Conservation (phyloP, 2,113 vertebrate species). For the Cyprinodon tularosa region DNA sequence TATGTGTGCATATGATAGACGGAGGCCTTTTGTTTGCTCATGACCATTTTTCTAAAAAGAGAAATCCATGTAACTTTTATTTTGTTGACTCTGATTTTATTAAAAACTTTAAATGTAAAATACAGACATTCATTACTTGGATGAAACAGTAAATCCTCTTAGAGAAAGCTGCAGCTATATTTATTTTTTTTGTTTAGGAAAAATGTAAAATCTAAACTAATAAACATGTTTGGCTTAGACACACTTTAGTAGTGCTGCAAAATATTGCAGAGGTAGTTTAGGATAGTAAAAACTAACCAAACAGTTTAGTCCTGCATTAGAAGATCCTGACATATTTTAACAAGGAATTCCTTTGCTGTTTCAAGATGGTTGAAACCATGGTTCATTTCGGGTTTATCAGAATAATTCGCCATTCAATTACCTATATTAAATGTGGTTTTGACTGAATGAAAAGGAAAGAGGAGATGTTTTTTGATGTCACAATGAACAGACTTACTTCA, state of each 20-base stretch:
- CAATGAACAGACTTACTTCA: slow-evolving; percentile 87
- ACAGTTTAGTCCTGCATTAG: too few relatives aligned
- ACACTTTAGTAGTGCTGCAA: too few relatives aligned
- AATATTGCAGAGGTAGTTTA: too few relatives aligned
- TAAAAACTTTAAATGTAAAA: background rate
- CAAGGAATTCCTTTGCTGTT: too few relatives aligned
- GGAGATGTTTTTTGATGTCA: background rate
- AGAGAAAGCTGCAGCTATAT: too few relatives aligned
- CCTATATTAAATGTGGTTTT: background rate
- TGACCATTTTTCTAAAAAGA: background rate
- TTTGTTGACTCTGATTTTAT: background rate
- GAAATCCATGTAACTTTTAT: background rate
- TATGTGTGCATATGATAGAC: too few relatives aligned
- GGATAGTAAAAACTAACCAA: too few relatives aligned
- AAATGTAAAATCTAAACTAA: too few relatives aligned
- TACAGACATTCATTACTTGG: background rate
- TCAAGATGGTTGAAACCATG: too few relatives aligned
- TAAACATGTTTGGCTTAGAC: too few relatives aligned
- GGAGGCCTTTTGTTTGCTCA: background rate
- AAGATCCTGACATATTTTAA: too few relatives aligned
- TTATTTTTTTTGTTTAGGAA: too few relatives aligned
- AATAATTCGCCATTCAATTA: background rate
- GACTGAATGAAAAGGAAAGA: background rate
- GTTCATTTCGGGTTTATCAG: background rate
- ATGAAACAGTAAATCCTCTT: background rate